phyloP scores from a whole-genome alignment of 2,797 vertebrate genomes.

The Spheniscus humboldti region DNA sequence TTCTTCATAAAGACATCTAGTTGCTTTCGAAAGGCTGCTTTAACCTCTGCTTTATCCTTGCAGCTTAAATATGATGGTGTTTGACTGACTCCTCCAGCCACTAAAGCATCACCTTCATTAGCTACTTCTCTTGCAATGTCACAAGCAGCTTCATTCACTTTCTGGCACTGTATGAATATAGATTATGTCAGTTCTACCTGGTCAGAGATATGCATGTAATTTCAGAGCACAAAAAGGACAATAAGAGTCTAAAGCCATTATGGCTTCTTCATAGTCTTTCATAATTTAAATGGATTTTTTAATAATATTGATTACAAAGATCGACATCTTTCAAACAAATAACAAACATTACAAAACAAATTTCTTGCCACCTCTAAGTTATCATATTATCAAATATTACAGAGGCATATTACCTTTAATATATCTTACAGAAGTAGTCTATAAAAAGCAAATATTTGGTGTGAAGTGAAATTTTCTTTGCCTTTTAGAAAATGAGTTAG shows the following conservation, averaged over 20 bases:
- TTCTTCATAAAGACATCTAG: slow-evolving; percentile 88
- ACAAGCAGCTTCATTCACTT: slow-evolving; percentile 94
- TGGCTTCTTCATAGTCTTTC: not conserved
- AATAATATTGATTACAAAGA: not conserved
- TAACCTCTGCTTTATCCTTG: slow-evolving; percentile 88
- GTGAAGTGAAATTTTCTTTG: not conserved
- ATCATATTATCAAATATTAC: not conserved
- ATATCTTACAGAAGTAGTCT: not conserved
- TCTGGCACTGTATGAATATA: slow-evolving; percentile 75
- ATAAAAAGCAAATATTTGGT: not conserved
- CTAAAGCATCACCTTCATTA: slow-evolving; percentile 87
- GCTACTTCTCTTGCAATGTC: slow-evolving; percentile 93
- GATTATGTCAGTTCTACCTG: not conserved
- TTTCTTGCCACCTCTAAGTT: not conserved
- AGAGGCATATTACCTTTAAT: not conserved
- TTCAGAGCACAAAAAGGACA: not conserved
- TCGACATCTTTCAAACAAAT: not conserved
- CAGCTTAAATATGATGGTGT: slow-evolving; percentile 94
- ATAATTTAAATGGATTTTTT: not conserved
- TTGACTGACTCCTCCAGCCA: slow-evolving; percentile 94
- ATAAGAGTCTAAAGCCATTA: not conserved
- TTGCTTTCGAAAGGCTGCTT: slow-evolving; percentile 87
- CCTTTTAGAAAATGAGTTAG: not conserved
- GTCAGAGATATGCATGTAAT: not conserved
- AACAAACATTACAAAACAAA: not conserved